These are phyloP conservation scores for Sebastes fasciatus DNA, from an alignment of 2,113 vertebrate species.

Conservation along the genomic window DNA sequence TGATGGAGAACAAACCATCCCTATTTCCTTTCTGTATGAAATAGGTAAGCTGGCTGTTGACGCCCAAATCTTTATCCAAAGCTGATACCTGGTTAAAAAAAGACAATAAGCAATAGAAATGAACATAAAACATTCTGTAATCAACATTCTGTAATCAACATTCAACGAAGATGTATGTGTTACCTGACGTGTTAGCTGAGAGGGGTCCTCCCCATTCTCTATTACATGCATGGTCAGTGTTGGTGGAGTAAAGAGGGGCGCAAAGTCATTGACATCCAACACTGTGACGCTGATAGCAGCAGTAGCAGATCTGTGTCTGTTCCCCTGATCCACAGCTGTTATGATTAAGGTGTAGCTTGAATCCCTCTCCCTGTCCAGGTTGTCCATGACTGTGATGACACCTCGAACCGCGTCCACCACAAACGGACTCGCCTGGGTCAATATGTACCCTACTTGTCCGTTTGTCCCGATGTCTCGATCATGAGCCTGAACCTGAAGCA, in stretches of 20 bases:
- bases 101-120: not conserved
- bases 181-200: conserved; percentile 63
- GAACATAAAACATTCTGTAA: not conserved
- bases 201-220: conserved; percentile 62
- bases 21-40: conserved; percentile 51
- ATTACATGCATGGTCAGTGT: conserved; percentile 51
- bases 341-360: conserved; percentile 64
- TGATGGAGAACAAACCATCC: conserved; percentile 59
- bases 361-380: conserved; percentile 78
- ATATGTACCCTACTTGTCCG: conserved; percentile 75
- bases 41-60: conserved; percentile 71
- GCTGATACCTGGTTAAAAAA: conserved; percentile 62
- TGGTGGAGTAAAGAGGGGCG: conserved; percentile 65
- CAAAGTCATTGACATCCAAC: conserved; percentile 72
- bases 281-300: conserved; percentile 60
- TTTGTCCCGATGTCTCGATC: conserved; percentile 79
- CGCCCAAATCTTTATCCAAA: conserved; percentile 71
- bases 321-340: conserved; percentile 61
- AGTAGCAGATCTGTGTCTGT: conserved; percentile 53
- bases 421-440: conserved; percentile 69
- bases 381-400: conserved; percentile 70
- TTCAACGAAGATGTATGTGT: not conserved
- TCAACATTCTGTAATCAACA: not conserved
- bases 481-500: conserved; percentile 74
- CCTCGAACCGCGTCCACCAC: conserved; percentile 77